Base-by-base conservation (phyloP, 2,113 vertebrate genomes). In the Acanthisitta chloris region DNA sequence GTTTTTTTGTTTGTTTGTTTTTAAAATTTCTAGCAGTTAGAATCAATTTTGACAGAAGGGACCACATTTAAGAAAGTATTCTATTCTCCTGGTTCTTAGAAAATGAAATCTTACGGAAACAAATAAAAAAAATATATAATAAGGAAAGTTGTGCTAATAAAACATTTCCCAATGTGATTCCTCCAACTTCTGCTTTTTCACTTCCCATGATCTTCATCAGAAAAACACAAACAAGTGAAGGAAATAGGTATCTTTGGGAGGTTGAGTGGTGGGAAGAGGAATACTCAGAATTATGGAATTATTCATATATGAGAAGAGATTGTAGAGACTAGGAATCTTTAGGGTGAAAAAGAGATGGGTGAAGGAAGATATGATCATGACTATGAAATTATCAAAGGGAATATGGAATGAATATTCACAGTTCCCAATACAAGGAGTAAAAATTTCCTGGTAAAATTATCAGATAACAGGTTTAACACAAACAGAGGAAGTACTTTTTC, bases 401-500 rank as follows among this genome's bases (percentile, higher is more conserved):
- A 14, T 66, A 62, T 43, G 43, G 64, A 94, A 93, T 88, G 58
- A 83, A 40, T 70, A 49, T 86, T 95, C 55, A 57, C 64, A 90
- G 66, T 66, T 95, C 86, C 80, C 64, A 64, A 71, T 51, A 55
- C 18, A 34, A 78, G 64, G 76, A 88, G 34, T 90, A 94, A 80
- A 92, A 90, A 81, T 74, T 70, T 88, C 64, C 55, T 86, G 23
- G 34, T 78, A 92, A 81, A 92, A 78, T 86, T 64, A 84, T 88
- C 82, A 86, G 72, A 86, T 78, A 88, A 38, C 71, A 59, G 51
- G 51, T 96, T 97, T 93, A 93, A 83, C 86, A 95, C 94, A 95
- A 96, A 96, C 95, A 97, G 74, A 95, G 95, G 95, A 97, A 94
- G 94, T 86, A 95, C 79, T 97, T 94, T 95, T 96, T 96, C 92